Evolutionary conservation across 1,140 invertebrate species (phyloP).

Genomic region (Habropoda laboriosa): DNA sequence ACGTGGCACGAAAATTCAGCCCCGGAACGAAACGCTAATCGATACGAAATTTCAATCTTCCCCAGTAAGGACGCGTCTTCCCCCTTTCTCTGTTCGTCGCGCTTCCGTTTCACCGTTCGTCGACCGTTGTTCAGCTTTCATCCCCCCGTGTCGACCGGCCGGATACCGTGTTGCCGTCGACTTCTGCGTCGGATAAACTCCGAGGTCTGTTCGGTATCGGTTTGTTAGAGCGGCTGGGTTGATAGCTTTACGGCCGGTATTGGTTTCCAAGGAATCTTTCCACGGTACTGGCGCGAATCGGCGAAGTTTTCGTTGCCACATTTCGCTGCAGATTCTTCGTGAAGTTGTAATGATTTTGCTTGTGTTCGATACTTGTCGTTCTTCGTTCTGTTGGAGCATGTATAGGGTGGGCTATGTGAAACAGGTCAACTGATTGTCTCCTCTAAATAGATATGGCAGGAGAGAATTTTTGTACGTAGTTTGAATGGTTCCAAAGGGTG

Average conservation of each 20-base stretch:
- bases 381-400: too few species aligned
- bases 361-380: too few species aligned
- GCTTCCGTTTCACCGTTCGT: slow-evolving; percentile 17
- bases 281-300: too few species aligned
- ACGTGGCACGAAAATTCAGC: slow-evolving; percentile 43
- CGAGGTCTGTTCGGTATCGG: neutral
- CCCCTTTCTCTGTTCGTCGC: slow-evolving; percentile 21
- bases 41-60: slow-evolving; percentile 69
- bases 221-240: neutral
- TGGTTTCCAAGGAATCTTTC: neutral
- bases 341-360: too few species aligned
- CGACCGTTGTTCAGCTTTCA: neutral
- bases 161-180: neutral
- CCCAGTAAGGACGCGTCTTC: slow-evolving; percentile 10
- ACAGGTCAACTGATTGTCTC: too few species aligned
- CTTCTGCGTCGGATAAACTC: neutral
- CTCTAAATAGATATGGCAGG: too few species aligned
- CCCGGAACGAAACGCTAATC: slow-evolving; percentile 53
- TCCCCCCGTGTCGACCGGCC: neutral
- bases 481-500: too few species aligned
- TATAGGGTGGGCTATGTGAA: too few species aligned
- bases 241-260: neutral
- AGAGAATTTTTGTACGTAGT: too few species aligned
- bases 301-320: too few species aligned
- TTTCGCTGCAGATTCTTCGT: too few species aligned